Conservation (phyloP, 2,113 vertebrate genomes). For the Gorilla gorilla region DNA sequence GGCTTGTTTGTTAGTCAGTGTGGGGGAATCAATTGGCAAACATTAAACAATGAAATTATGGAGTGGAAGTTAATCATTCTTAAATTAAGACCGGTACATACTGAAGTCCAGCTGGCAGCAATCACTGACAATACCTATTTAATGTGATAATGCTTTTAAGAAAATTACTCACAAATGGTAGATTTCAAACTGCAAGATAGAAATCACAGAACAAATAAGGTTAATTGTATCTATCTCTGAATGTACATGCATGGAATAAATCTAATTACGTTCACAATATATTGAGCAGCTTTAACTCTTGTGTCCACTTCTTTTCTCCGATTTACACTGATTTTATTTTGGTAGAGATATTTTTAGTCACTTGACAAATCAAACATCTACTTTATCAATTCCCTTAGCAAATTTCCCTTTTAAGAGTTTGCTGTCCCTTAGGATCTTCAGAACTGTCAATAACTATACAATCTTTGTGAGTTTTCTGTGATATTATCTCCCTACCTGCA, state of each 20-base stretch:
- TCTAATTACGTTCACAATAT: not conserved
- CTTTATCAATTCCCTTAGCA: not conserved
- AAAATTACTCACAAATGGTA: not conserved
- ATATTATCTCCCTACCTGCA: not conserved
- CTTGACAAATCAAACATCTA: not conserved
- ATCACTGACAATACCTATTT: not conserved
- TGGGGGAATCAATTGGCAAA: not conserved
- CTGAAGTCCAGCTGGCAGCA: not conserved
- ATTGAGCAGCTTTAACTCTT: not conserved
- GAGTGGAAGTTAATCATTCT: not conserved
- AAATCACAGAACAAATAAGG: not conserved
- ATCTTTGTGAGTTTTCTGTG: not conserved
- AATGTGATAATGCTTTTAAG: not conserved
- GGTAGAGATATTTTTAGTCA: not conserved
- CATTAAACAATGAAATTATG: constrained; percentile 30
- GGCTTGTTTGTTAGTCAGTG: not conserved
- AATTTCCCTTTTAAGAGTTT: not conserved
- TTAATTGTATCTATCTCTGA: not conserved
- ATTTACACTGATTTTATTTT: not conserved
- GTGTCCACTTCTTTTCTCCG: not conserved
- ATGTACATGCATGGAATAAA: not conserved
- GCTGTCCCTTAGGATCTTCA: not conserved
- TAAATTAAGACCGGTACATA: not conserved
- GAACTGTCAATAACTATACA: not conserved
- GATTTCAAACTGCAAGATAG: not conserved